phyloP scores from a whole-genome alignment of 2,888 invertebrate species.

The Diarsia mendica region DNA sequence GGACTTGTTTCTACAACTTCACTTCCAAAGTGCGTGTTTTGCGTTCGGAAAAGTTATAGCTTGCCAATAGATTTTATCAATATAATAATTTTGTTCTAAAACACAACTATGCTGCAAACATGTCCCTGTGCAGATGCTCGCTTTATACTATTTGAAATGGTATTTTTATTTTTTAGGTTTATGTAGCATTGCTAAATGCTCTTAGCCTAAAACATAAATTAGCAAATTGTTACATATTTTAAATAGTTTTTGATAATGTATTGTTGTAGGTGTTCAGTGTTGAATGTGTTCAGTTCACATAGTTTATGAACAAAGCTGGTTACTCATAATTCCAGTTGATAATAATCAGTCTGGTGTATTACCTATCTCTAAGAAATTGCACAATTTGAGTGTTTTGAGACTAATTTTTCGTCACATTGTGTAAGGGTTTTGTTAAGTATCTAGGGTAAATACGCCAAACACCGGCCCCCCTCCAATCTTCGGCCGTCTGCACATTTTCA shows the following conservation, averaged over 20 bases:
- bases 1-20: too few species aligned
- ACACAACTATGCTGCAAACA: neutral
- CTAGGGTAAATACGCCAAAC: too few species aligned
- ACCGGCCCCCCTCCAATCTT: too few species aligned
- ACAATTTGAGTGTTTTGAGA: conserved; percentile 29
- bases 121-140: neutral
- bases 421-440: neutral
- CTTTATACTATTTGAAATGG: neutral
- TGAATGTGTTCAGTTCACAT: conserved; percentile 32
- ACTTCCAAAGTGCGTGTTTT: too few species aligned
- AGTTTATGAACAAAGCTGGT: conserved; percentile 3
- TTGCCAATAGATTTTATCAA: neutral
- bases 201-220: neutral
- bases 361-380: conserved; percentile 2
- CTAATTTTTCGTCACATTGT: neutral
- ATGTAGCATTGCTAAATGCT: too few species aligned
- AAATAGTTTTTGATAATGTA: conserved; percentile 11
- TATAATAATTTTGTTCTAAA: neutral
- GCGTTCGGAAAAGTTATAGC: too few species aligned
- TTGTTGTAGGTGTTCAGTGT: conserved; percentile 21
- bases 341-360: conserved; percentile 4
- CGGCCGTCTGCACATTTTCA: too few species aligned
- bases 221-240: neutral
- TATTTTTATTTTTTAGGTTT: neutral
- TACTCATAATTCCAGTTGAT: conserved; percentile 2